phyloP scores from a whole-genome alignment of 2,888 invertebrate species.

The Papilio demoleus region DNA sequence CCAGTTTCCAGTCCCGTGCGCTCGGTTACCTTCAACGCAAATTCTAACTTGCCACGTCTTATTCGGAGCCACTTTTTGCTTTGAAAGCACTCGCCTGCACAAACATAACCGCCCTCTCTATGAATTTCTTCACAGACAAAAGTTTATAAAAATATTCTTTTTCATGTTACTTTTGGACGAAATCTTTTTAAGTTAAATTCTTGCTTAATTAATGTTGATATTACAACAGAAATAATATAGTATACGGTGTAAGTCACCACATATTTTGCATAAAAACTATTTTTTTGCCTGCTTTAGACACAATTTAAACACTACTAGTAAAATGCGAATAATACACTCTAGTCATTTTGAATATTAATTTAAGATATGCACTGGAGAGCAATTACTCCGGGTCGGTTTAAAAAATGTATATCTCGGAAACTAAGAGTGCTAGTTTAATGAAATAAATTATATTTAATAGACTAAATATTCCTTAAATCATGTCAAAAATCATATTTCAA shows the following conservation, averaged over 20 bases:
- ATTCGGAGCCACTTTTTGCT: conserved; percentile 39
- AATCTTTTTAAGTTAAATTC: background rate
- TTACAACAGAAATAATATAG: background rate
- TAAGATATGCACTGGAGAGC: no score
- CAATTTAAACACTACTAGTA: no score
- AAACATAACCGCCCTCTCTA: conserved; percentile 25
- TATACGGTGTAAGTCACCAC: background rate
- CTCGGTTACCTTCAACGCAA: conserved; percentile 36
- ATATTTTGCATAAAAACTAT: no score
- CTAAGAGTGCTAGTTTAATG: no score
- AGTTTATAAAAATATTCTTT: conserved; percentile 18
- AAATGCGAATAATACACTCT: no score
- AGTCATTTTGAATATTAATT: no score
- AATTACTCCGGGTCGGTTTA: no score
- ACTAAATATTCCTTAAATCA: no score
- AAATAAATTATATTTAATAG: no score
- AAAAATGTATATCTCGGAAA: no score
- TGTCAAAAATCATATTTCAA: no score
- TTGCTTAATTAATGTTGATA: background rate
- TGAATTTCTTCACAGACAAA: conserved; percentile 11
- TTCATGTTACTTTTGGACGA: background rate
- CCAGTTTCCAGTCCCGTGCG: conserved; percentile 35
- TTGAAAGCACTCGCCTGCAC: conserved; percentile 35
- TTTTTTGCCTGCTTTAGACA: no score
- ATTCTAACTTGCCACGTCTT: conserved; percentile 38